Percentiles rank a stretch among this genome's conserved stretches.
Evolutionary conservation across 2,797 vertebrate genomes (phyloP).

Genomic region (Balearica regulorum): DNA sequence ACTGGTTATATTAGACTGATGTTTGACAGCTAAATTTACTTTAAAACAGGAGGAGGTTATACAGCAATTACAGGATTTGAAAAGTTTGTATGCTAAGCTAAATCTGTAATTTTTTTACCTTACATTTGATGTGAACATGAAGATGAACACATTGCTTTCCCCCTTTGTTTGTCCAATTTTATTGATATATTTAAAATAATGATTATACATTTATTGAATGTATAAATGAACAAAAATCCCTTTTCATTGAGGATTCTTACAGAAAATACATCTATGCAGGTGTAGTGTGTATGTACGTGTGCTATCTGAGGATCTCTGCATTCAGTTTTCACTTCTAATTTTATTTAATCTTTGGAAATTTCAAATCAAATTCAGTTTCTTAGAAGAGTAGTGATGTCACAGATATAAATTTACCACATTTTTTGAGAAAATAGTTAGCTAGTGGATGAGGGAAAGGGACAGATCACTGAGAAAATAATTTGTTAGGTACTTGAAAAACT

Average conservation of each 20-base stretch:
- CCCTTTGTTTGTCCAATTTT: not conserved
- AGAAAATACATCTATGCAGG: not conserved
- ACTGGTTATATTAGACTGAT: not conserved
- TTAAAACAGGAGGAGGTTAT: not conserved
- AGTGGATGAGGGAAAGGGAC: not conserved
- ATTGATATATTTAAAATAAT: not conserved
- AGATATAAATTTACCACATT: not conserved
- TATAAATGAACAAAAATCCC: not conserved
- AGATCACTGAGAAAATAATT: not conserved
- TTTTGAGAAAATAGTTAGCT: not conserved
- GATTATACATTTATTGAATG: not conserved
- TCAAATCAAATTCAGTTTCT: not conserved
- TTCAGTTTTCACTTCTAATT: not conserved
- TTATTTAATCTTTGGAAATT: not conserved
- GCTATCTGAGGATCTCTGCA: not conserved
- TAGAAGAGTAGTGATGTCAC: not conserved
- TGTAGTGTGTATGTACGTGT: not conserved
- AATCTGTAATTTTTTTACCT: not conserved
- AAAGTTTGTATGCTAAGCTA: not conserved
- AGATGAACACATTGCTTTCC: not conserved
- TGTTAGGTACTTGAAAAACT: not conserved
- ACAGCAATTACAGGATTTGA: not conserved
- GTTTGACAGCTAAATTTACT: not conserved
- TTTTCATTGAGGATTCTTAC: not conserved
- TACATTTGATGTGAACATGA: not conserved